Evolutionary conservation across 2,113 vertebrate genomes (phyloP), one percentile per base, ranked within the genome.

Genomic region (Sebastes schlegelii): DNA sequence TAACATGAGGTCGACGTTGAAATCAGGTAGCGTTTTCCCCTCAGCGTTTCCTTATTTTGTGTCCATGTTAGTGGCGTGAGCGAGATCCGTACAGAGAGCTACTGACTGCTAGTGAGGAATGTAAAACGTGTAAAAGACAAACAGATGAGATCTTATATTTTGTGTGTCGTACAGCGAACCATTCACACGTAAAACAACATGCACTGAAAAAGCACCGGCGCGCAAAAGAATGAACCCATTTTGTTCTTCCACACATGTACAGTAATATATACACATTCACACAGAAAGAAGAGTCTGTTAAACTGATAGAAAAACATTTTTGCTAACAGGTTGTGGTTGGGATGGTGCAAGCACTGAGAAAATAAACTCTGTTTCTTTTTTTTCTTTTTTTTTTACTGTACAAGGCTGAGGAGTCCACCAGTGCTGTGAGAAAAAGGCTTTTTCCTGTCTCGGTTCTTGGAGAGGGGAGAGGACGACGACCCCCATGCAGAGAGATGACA

Each of bases 301-400:
- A 86, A 91, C 72, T 81, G 72, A 85, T 72, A 88, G 73, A 90
- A 93, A 90, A 89, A 82, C 26, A 49, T 66, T 68, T 80, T 65
- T 79, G 68, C 80, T 66, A 80, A 85, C 57, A 69, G 78, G 74
- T 26, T 63, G 60, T 42, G 8, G 66, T 78, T 69, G 77, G 83
- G 86, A 84, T 79, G 80, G 57, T 80, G 79, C 80, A 80, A 83
- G 84, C 76, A 84, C 81, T 92, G 84, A 87, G 86, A 87, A 89
- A 85, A 83, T 77, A 88, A 84, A 85, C 80, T 86, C 51, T 82
- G 8, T 61, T 48, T 26, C 13, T 55, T 42, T 71, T 61, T 67
- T 72, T 57, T 57, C 67, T 61, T 67, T 71, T 63, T 57, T 65
- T 68, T 74, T 63, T 57, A 65, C 62, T 77, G 71, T 77, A 88